Evolutionary conservation across 1,140 invertebrate genomes (phyloP).

Genomic region (Drosophila varians): DNA sequence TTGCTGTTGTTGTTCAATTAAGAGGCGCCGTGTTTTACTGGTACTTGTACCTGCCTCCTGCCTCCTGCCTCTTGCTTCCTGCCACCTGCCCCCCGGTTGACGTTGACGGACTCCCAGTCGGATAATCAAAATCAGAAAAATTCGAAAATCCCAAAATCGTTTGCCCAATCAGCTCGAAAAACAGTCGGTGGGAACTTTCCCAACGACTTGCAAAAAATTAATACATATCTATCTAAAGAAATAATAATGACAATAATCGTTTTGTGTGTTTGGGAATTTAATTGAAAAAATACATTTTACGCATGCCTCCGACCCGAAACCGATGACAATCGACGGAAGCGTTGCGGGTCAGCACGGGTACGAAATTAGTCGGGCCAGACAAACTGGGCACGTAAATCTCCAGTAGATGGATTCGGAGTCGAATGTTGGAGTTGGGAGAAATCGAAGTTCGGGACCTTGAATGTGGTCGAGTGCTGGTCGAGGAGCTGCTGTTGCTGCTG

Average conservation of each 20-base stretch:
- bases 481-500: no score
- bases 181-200: conserved; percentile 53
- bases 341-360: conserved; percentile 59
- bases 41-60: conserved; percentile 40
- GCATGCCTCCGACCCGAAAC: conserved; percentile 53
- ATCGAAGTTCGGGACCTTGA: conserved; percentile 77
- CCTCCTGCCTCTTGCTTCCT: no score
- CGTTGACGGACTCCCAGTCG: conserved; percentile 47
- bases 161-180: conserved; percentile 58
- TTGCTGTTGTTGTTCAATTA: conserved; percentile 63
- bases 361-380: conserved; percentile 62
- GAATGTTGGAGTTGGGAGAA: conserved; percentile 53
- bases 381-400: conserved; percentile 63
- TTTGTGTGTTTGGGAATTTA: conserved; percentile 49
- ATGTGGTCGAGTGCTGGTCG: conserved; percentile 36
- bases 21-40: conserved; percentile 47
- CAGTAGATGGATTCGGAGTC: conserved; percentile 13
- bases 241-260: conserved; percentile 42
- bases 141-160: conserved; percentile 45
- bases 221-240: conserved; percentile 18
- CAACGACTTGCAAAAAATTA: conserved; percentile 33
- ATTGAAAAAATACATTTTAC: conserved; percentile 68
- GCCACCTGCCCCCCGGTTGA: conserved; percentile 45
- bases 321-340: conserved; percentile 74
- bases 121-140: conserved; percentile 62